Percentiles rank a stretch among this genome's conserved stretches.
These are phyloP conservation scores for Esperia sulphurella DNA, from an alignment of 2,888 invertebrate species.

Conservation along the genomic window DNA sequence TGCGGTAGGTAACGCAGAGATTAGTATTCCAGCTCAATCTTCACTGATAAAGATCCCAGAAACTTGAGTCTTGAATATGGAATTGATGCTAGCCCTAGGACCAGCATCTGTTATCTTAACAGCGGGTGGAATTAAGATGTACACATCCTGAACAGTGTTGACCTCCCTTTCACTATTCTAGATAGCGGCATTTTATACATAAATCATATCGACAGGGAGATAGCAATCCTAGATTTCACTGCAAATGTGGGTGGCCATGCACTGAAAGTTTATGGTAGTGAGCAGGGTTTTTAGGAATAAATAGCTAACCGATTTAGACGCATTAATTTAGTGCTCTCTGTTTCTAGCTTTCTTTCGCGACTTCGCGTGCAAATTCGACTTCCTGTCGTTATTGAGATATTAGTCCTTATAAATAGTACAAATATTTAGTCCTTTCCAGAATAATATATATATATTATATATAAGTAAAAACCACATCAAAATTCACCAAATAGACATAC, in stretches of 20 bases:
- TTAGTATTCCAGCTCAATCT: slow-evolving; percentile 7
- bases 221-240: slow-evolving; percentile 27
- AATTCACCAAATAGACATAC: too few relatives aligned
- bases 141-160: slow-evolving; percentile 56
- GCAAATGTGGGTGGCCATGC: slow-evolving; percentile 20
- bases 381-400: too few relatives aligned
- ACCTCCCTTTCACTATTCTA: slow-evolving; percentile 43
- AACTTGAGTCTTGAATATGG: slow-evolving; percentile 1
- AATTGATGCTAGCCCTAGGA: slow-evolving; percentile 6
- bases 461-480: too few relatives aligned
- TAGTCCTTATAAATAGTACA: too few relatives aligned
- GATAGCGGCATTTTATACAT: slow-evolving; percentile 42
- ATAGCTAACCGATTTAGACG: too few relatives aligned
- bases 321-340: too few relatives aligned
- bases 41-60: slow-evolving; percentile 2
- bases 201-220: slow-evolving; percentile 45
- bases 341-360: too few relatives aligned
- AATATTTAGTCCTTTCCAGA: too few relatives aligned
- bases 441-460: too few relatives aligned
- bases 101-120: slow-evolving; percentile 29
- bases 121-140: slow-evolving; percentile 53
- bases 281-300: too few relatives aligned
- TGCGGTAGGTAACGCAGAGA: slow-evolving; percentile 9
- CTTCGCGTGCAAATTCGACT: too few relatives aligned
- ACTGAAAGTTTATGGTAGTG: slow-evolving; percentile 7